phyloP scores from a whole-genome alignment of 2,113 vertebrate genomes.

The Eublepharis macularius region DNA sequence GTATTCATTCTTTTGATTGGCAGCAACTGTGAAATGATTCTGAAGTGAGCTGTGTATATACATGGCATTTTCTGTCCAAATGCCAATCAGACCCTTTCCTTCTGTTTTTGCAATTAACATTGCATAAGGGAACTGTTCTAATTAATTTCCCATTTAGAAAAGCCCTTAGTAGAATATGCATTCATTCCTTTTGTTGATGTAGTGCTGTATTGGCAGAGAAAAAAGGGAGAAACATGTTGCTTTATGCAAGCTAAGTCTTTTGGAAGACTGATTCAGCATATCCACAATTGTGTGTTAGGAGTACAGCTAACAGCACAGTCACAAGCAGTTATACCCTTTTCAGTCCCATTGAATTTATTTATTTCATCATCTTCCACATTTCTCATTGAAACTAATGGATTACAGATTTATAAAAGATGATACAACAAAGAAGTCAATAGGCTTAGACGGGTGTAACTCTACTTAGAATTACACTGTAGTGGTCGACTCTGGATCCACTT shows the following conservation, averaged over 20 bases:
- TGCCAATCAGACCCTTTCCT: conserved; percentile 41
- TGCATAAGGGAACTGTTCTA: conserved; percentile 20
- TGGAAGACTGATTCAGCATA: neutral
- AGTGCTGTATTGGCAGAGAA: conserved; percentile 16
- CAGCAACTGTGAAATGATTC: conserved; percentile 21
- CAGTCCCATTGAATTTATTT: no score
- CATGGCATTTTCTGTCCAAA: conserved; percentile 46
- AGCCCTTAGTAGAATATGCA: neutral
- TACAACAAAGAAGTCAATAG: no score
- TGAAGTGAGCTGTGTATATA: conserved; percentile 48
- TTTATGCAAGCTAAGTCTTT: neutral
- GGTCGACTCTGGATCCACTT: neutral
- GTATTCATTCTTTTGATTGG: conserved; percentile 46
- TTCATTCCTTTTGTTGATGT: conserved; percentile 40
- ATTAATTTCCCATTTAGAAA: conserved; percentile 41
- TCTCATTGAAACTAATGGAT: no score
- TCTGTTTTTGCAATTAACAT: conserved; percentile 36
- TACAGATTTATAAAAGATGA: no score
- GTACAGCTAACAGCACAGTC: no score
- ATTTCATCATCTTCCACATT: no score
- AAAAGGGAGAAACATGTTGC: neutral
- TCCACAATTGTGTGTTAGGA: neutral
- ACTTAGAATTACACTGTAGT: no score
- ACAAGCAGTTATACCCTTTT: no score
- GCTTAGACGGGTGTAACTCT: no score